Base-by-base conservation (phyloP, 2,113 vertebrate genomes). In the Electrona antarctica region DNA sequence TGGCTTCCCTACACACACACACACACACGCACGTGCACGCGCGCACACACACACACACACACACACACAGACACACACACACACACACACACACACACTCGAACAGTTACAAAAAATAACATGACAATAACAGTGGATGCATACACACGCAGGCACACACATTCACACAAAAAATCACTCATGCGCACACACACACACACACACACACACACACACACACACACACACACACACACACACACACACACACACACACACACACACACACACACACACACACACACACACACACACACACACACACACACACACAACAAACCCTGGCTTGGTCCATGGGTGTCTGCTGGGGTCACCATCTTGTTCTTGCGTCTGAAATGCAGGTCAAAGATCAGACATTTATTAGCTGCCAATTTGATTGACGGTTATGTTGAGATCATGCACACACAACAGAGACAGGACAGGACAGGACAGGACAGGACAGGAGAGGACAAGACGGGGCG, bases 321-420 rank as follows among this genome's bases (percentile, higher is more conserved):
- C 95, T 74, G 93, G 92, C 77, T 94, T 96, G 72, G 95, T 91
- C 96, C 96, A 97, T 2, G 94, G 94, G 51, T 95, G 94, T 84
- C 93, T 93, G 58, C 91, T 93, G 1, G 92, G 86, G 82, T 94
- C 92, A n/a, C 89, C 91, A 84, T 95, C 94, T 75, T 86, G 87
- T 92, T 94, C 92, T 78, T 90, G 87, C 87, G 90, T 93, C 96
- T 94, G 78, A 73, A 84, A 90, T 2, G 69, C 9, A 79, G 1
- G 69, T 78, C 77, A 83, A 5, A 80, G 67, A 73, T 87, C 73
- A 86, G 0, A 3, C 14, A 10, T 72, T 75, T 41, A 41, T 41
- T 60, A 79, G 56, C 54, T 49, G 49, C 14, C 49, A 49, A 10
- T 60, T 41, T 52, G 48, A 61, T 4, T 47, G 52, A 61, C 8